Conservation (phyloP, 2,113 vertebrate species). For the Xenopus laevis region DNA sequence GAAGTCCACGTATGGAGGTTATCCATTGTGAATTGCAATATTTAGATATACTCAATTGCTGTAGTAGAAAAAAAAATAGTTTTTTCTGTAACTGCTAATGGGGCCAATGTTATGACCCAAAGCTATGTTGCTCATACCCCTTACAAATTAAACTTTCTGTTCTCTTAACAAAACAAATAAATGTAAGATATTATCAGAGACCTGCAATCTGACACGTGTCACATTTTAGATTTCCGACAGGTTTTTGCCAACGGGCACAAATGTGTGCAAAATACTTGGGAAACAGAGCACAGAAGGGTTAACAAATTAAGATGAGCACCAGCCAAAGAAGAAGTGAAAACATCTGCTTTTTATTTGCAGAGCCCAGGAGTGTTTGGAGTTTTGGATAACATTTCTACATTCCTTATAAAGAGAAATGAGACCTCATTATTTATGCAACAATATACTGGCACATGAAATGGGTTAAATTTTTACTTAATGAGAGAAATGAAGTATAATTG, state of each 20-base stretch:
- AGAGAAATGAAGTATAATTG: slow-evolving; percentile 62
- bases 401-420: slow-evolving; percentile 64
- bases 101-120: too few relatives aligned
- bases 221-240: too few relatives aligned
- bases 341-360: slow-evolving; percentile 76
- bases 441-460: slow-evolving; percentile 58
- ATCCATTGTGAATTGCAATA: too few relatives aligned
- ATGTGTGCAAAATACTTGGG: background rate
- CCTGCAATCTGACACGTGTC: too few relatives aligned
- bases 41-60: too few relatives aligned
- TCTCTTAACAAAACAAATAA: too few relatives aligned
- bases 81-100: too few relatives aligned
- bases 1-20: too few relatives aligned
- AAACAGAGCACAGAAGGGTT: slow-evolving; percentile 49
- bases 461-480: slow-evolving; percentile 69
- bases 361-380: slow-evolving; percentile 51
- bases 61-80: too few relatives aligned
- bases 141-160: too few relatives aligned
- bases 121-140: too few relatives aligned
- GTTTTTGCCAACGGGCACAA: slow-evolving; percentile 1
- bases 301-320: slow-evolving; percentile 52
- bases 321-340: slow-evolving; percentile 44
- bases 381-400: slow-evolving; percentile 61
- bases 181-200: too few relatives aligned
- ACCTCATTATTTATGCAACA: slow-evolving; percentile 66